phyloP scores from a whole-genome alignment of 1,140 invertebrate genomes.

The Drosophila kurseongensis region DNA sequence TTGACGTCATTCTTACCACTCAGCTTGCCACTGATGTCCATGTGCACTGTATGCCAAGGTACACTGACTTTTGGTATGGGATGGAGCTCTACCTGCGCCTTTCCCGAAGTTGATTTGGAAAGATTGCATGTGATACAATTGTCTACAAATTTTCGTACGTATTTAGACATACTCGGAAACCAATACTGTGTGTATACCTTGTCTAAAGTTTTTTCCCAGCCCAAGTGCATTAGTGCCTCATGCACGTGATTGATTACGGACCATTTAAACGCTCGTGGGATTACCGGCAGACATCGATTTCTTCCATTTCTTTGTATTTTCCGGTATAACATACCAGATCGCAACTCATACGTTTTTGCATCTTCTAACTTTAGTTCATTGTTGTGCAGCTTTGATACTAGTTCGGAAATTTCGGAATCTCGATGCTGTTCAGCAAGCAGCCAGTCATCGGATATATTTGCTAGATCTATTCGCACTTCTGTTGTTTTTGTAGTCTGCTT shows the following conservation, averaged over 20 bases:
- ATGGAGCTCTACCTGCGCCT: slow-evolving; percentile 7
- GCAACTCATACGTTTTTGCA: too few relatives aligned
- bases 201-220: slow-evolving; percentile 21
- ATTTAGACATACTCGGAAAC: neutral
- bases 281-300: too few relatives aligned
- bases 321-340: too few relatives aligned
- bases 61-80: slow-evolving; percentile 15
- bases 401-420: slow-evolving; percentile 2
- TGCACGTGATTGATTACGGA: too few relatives aligned
- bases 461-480: neutral
- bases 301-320: too few relatives aligned
- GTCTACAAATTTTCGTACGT: too few relatives aligned
- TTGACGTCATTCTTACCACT: slow-evolving; percentile 5
- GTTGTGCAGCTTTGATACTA: neutral
- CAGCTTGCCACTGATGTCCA: slow-evolving; percentile 9
- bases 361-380: slow-evolving; percentile 9
- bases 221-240: slow-evolving; percentile 25
- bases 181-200: neutral
- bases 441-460: neutral
- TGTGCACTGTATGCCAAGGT: slow-evolving; percentile 15
- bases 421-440: neutral
- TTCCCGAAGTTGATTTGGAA: slow-evolving; percentile 5
- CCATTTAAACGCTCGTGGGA: too few relatives aligned
- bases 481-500: neutral
- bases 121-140: neutral